Evolutionary conservation across 2,113 vertebrate genomes (phyloP).

Genomic region (Bubo bubo): DNA sequence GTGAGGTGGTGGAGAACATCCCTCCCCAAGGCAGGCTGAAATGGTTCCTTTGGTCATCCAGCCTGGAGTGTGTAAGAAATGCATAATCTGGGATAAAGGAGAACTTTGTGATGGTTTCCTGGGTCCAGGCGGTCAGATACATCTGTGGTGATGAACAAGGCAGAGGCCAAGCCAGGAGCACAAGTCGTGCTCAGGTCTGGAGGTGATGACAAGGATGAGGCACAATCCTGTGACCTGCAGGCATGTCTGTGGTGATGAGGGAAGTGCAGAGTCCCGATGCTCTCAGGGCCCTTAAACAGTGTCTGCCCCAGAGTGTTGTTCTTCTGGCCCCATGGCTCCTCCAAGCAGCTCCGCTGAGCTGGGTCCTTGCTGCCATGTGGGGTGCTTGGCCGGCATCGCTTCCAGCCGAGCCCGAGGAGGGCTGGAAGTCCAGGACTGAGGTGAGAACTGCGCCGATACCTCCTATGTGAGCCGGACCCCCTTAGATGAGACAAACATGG

Average conservation of each 20-base stretch:
- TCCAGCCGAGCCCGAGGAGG: neutral
- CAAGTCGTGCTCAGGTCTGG: neutral
- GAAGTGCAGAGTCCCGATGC: neutral
- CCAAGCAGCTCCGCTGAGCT: neutral
- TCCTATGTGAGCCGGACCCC: neutral
- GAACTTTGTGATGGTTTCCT: neutral
- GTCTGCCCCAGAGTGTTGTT: neutral
- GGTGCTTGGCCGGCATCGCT: neutral
- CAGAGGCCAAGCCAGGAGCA: neutral
- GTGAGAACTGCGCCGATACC: neutral
- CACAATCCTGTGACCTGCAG: neutral
- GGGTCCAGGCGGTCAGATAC: rapidly evolving
- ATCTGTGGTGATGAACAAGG: neutral
- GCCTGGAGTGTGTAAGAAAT: neutral
- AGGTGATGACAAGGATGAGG: neutral
- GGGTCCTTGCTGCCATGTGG: neutral
- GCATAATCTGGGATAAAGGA: neutral
- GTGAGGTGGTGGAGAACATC: neutral
- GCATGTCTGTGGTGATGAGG: neutral
- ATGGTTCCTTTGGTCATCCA: neutral
- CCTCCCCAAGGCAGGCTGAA: neutral
- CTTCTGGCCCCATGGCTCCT: neutral
- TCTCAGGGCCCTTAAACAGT: neutral
- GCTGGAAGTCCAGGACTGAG: neutral
- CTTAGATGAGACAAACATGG: neutral